Conservation (phyloP, 2,888 invertebrate species). For the Ypsolopha sequella region DNA sequence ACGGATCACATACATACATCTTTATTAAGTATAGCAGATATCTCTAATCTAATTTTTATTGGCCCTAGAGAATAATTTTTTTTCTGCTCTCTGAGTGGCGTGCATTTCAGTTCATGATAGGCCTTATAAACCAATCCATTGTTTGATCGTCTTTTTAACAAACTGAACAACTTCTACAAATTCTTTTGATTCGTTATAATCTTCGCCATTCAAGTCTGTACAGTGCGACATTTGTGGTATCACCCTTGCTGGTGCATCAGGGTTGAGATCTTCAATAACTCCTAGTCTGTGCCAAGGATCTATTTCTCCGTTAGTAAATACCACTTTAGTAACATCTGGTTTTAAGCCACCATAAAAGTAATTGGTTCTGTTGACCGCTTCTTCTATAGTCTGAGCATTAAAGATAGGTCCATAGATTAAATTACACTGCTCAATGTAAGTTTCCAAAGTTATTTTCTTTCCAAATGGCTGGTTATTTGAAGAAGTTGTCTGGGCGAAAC, state of each 20-base stretch:
- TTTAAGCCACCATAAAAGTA: conserved; percentile 52
- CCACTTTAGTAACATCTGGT: conserved; percentile 63
- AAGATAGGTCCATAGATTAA: conserved; percentile 40
- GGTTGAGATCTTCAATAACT: conserved; percentile 48
- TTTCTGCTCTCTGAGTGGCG: no score
- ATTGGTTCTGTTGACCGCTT: conserved; percentile 49
- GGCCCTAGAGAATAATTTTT: no score
- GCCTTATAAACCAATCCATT: not conserved
- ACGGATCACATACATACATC: no score
- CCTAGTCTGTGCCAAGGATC: conserved; percentile 72
- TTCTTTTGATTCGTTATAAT: conserved; percentile 33
- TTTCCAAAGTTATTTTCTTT: conserved; percentile 44
- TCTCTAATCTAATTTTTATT: no score
- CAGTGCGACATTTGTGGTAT: conserved; percentile 46
- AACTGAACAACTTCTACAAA: conserved; percentile 35
- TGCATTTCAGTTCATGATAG: no score
- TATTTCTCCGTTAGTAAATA: conserved; percentile 70
- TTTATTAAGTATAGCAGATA: no score
- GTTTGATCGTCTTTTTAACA: not conserved
- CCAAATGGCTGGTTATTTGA: conserved; percentile 71
- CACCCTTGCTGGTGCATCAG: conserved; percentile 40
- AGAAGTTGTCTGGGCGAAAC: conserved; percentile 77
- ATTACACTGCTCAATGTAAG: conserved; percentile 43
- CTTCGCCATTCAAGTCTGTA: conserved; percentile 36
- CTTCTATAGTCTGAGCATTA: conserved; percentile 33